Evolutionary conservation across 2,888 invertebrate species (phyloP), one percentile per base, ranked within the genome.

Genomic region (Malacosoma neustria): DNA sequence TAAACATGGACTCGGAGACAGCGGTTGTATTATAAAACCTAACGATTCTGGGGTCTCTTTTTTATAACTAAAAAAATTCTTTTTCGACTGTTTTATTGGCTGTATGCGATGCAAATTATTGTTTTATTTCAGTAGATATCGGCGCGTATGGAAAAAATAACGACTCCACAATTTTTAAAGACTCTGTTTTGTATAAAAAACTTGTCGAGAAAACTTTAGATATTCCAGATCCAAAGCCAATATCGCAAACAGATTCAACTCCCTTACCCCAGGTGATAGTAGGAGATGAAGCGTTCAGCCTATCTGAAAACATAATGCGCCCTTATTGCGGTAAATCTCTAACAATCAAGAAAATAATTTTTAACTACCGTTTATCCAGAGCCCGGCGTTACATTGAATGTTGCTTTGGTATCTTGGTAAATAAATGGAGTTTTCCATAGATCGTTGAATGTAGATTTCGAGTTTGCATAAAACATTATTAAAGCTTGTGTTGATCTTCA

Each of bases 351-450:
- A 44, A 42, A 42, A 37, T 11, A 38, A 38, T 40, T 11, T 52
- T 49, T 30, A 54, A 56, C 35, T 51, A 57, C 38, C 15, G 56
- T 35, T 39, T 55, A 13, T 41, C 49, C 32, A 40, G 49, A 14
- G 54, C 43, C 30, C 34, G 54, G 14, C 44, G 52, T 11, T 44
- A 51, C 11, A 38, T 55, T 13, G 54, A 54, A 39, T 51, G 52
- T 34, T 30, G 49, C 9, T 55, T 54, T 42, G 52, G 52, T 13
- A 33, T 33, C 14, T 33, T 33, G 14, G 13, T 15, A 7, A 41
- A 41, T 29, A 41, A 38, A 35, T 41, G 38, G 41, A 45, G 44
- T 41, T 44, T 32, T 45, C n/a, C n/a, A n/a, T n/a, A n/a, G n/a
- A n/a, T n/a, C n/a, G n/a, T n/a, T n/a, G n/a, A n/a, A n/a, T n/a